These are phyloP conservation scores for Etheostoma cragini DNA, from an alignment of 2,113 vertebrate species.

Conservation along the genomic window DNA sequence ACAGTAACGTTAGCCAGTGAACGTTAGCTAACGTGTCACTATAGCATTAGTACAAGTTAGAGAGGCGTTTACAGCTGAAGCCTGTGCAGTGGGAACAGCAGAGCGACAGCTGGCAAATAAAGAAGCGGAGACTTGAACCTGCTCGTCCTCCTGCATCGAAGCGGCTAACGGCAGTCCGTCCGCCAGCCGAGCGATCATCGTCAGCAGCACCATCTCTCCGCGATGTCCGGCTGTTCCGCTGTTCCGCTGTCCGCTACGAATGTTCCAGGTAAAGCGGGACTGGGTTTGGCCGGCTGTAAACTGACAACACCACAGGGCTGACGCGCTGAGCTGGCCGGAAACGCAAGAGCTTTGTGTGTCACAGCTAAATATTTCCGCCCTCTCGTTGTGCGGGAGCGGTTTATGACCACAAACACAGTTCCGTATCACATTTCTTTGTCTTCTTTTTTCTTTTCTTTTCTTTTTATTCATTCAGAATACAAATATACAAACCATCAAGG, in stretches of 20 bases:
- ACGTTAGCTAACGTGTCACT: constrained; percentile 36
- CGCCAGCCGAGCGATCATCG: constrained; percentile 97
- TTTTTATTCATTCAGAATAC: too few relatives aligned
- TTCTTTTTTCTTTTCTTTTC: too few relatives aligned
- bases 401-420: constrained; percentile 17
- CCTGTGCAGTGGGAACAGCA: not conserved
- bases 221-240: constrained; percentile 22
- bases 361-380: constrained; percentile 37
- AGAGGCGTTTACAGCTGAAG: not conserved
- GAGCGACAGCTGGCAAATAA: not conserved
- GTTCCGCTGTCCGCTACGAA: constrained; percentile 1
- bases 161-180: constrained; percentile 96
- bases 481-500: too few relatives aligned
- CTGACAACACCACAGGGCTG: constrained; percentile 73
- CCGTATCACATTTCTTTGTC: constrained; percentile 18
- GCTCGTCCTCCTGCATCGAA: constrained; percentile 98
- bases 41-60: not conserved
- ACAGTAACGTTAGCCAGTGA: not conserved
- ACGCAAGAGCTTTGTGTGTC: constrained; percentile 51
- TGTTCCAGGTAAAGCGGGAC: not conserved
- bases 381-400: constrained; percentile 4
- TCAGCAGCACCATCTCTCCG: constrained; percentile 91
- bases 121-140: constrained; percentile 81
- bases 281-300: constrained; percentile 47
- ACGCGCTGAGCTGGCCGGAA: constrained; percentile 89